These are phyloP conservation scores for Xestia xanthographa DNA, from an alignment of 2,888 invertebrate genomes.

Conservation along the genomic window DNA sequence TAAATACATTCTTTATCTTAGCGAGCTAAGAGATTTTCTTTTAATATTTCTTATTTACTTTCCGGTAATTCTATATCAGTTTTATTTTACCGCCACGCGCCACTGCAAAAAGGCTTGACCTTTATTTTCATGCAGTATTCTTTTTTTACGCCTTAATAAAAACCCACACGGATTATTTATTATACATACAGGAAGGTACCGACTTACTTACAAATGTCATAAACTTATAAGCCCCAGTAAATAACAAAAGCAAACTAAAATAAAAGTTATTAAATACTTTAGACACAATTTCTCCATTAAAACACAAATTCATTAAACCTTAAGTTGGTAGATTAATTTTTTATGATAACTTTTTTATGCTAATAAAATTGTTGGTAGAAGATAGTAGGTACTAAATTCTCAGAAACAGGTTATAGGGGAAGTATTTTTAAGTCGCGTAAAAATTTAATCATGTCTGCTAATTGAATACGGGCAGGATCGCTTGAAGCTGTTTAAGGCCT, in stretches of 20 bases:
- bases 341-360: slow-evolving; percentile 72
- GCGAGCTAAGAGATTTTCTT: background rate
- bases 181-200: slow-evolving; percentile 1
- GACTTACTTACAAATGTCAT: slow-evolving; percentile 40
- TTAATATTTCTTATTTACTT: slow-evolving; percentile 39
- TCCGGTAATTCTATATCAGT: slow-evolving; percentile 42
- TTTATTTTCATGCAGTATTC: slow-evolving; percentile 58
- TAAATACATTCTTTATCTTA: slow-evolving; percentile 2
- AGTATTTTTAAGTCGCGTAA: slow-evolving; percentile 81
- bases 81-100: no score
- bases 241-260: slow-evolving; percentile 62
- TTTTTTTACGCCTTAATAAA: slow-evolving; percentile 60
- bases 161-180: slow-evolving; percentile 41
- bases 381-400: slow-evolving; percentile 60
- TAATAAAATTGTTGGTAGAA: slow-evolving; percentile 73
- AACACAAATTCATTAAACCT: slow-evolving; percentile 78
- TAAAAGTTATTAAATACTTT: slow-evolving; percentile 72
- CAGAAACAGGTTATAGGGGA: slow-evolving; percentile 67
- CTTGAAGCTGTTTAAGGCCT: slow-evolving; percentile 29
- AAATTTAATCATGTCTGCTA: slow-evolving; percentile 79
- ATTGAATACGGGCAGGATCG: slow-evolving; percentile 73
- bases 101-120: slow-evolving; percentile 34
- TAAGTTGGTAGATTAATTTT: slow-evolving; percentile 68
- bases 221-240: slow-evolving; percentile 61
- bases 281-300: slow-evolving; percentile 82